These are phyloP conservation scores for Apotomis betuletana DNA, from an alignment of 2,888 invertebrate genomes.

Conservation along the genomic window DNA sequence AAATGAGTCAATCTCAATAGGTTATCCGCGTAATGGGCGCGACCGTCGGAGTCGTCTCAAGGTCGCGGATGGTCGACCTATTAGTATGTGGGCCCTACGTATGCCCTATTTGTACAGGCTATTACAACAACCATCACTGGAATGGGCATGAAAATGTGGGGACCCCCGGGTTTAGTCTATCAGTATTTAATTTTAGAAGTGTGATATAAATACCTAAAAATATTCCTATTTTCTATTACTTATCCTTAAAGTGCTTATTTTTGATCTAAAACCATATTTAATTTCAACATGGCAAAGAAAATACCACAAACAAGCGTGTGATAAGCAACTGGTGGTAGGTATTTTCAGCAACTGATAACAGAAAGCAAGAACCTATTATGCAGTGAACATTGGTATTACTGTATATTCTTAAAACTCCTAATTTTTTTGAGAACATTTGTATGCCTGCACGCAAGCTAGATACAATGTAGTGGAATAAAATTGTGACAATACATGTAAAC, in stretches of 20 bases:
- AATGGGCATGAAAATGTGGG: no score
- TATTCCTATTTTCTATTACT: no score
- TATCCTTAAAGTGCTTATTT: not conserved
- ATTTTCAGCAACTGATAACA: conserved; percentile 28
- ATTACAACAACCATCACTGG: no score
- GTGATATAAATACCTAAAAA: no score
- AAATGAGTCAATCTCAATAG: not conserved
- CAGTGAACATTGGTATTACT: not conserved
- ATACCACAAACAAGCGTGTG: conserved; percentile 12
- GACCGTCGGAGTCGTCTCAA: not conserved
- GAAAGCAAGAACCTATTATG: conserved; percentile 15
- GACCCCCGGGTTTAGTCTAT: no score
- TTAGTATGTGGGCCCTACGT: not conserved
- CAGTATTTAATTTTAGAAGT: no score
- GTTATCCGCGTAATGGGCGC: not conserved
- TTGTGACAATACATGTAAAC: no score
- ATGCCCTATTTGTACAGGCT: no score
- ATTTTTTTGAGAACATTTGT: no score
- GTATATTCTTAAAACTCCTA: no score
- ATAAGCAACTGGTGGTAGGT: conserved; percentile 23
- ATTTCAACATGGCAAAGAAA: conserved; percentile 12
- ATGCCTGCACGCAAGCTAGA: no score
- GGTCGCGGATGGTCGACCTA: not conserved
- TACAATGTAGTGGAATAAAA: no score
- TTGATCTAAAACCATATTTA: not conserved